Base-by-base conservation (phyloP, 2,797 vertebrate species). In the Pelodytes ibericus region DNA sequence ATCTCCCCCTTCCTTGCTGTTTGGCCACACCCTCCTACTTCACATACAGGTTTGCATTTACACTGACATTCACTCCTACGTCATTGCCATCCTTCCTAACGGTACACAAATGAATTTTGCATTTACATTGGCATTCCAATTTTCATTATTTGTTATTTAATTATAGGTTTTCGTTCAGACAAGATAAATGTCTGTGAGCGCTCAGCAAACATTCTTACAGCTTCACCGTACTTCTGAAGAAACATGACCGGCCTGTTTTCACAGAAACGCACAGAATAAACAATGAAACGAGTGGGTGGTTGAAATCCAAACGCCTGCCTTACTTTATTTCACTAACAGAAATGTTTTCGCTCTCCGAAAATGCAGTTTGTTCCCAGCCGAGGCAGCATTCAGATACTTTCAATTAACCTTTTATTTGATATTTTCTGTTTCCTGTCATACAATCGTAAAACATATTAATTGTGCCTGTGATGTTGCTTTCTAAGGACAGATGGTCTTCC, bases 391-490 rank as follows among this genome's bases (percentile, higher is more conserved):
- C 1, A 90, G 89, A 92, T 93, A 91, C 81, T 91, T 90, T 87
- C 88, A 87, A 88, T 90, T 91, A 90, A 89, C 89, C 87, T 85
- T 92, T 90, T 90, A 92, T 92, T 93, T 93, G 90, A 93, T 90
- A 91, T 92, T 92, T 93, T 91, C 92, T 92, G 90, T 68, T 89
- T 92, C 91, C 90, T 88, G 88, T 91, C 92, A 87, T 92, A 92
- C 92, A 92, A 88, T 78, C 85, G 84, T 88, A 89, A 88, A 89
- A 81, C 86, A 87, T 89, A 91, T 92, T 91, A 91, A 91, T 92
- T 87, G 87, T 82, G 86, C 84, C 86, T 81, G 84, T 88, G 89
- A 92, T 91, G 89, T 89, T 91, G 85, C 92, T 44, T 91, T 90
- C 77, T 82, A 88, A 88, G 91, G 83, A 85, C 91, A 92, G 90